Evolutionary conservation across 2,797 vertebrate genomes (phyloP).

Genomic region (Sternarchorhynchus goeldii): DNA sequence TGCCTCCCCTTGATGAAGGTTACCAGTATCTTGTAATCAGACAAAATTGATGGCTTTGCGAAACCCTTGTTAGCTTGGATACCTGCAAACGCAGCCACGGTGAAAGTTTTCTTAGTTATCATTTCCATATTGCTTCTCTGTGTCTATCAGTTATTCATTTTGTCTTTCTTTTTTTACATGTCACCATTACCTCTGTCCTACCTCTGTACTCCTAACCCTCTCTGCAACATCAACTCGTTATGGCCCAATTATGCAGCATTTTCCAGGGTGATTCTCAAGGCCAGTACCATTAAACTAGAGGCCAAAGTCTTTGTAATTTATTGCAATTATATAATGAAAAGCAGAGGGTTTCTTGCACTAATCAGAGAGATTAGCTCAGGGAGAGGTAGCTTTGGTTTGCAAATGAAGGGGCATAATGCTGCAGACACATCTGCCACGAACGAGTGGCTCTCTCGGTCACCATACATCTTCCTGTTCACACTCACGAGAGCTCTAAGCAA

Average conservation of each 20-base stretch:
- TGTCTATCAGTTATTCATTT: no score
- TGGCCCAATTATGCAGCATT: conserved; percentile 9
- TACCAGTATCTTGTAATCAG: no score
- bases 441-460: not conserved
- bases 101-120: no score
- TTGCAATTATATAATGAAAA: conserved; percentile 12
- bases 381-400: conserved; percentile 9
- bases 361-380: conserved; percentile 14
- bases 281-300: not conserved
- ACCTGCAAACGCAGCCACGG: no score
- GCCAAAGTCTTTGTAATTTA: conserved; percentile 9
- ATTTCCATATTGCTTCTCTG: no score
- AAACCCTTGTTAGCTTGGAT: no score
- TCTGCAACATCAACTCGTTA: no score
- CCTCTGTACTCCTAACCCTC: no score
- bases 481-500: not conserved
- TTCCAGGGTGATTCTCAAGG: not conserved
- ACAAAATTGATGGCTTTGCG: no score
- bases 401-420: not conserved
- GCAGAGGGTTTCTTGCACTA: conserved; percentile 1
- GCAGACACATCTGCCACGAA: not conserved
- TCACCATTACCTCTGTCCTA: no score
- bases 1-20: no score
- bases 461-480: not conserved
- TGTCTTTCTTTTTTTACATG: no score